A percentile compares a stretch with the other conserved stretches of the same genome.
These are phyloP conservation scores for Thymelicus acteon DNA, from an alignment of 2,888 invertebrate species.

Conservation along the genomic window DNA sequence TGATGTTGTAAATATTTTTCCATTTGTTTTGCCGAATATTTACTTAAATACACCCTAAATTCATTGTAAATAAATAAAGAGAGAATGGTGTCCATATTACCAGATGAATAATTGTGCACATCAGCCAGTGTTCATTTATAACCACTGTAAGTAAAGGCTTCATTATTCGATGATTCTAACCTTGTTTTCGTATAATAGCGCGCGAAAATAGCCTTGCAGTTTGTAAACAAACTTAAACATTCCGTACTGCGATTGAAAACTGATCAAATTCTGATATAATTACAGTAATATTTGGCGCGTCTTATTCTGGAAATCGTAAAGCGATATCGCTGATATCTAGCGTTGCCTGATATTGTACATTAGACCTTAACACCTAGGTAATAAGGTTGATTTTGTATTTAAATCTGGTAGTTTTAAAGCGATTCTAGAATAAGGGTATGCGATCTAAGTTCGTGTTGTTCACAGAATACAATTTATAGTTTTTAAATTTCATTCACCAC, in stretches of 20 bases:
- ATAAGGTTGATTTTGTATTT: constrained; percentile 56
- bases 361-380: constrained; percentile 49
- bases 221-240: constrained; percentile 42
- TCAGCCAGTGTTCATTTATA: constrained; percentile 12
- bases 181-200: constrained; percentile 48
- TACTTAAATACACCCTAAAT: neutral
- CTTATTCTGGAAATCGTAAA: constrained; percentile 68
- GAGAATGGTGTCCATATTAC: constrained; percentile 1
- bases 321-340: constrained; percentile 48
- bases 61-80: neutral
- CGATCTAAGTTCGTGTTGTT: constrained; percentile 47
- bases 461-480: neutral
- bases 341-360: constrained; percentile 50
- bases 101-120: neutral
- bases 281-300: constrained; percentile 57
- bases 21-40: constrained; percentile 12
- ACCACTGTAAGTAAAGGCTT: constrained; percentile 37
- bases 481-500: neutral
- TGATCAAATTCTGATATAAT: neutral
- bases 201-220: constrained; percentile 57
- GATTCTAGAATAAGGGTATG: constrained; percentile 64
- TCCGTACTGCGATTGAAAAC: constrained; percentile 43
- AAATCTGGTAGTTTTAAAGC: constrained; percentile 46
- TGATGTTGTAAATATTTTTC: constrained; percentile 29
- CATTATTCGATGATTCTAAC: constrained; percentile 47